Evolutionary conservation across 1,140 invertebrate genomes (phyloP), one percentile per base, ranked within the genome.

Genomic region (Belonocnema kinseyi): DNA sequence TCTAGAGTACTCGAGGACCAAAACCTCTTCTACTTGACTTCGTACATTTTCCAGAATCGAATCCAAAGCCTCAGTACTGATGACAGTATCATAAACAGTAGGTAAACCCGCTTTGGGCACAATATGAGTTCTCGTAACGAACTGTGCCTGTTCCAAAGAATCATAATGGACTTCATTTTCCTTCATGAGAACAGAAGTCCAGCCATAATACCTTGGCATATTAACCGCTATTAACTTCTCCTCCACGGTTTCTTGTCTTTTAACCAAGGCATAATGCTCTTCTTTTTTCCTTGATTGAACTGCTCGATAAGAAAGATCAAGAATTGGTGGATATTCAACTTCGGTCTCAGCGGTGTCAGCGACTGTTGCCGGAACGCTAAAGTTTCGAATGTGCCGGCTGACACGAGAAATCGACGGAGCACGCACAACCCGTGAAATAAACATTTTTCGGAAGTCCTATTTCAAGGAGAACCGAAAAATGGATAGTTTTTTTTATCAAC

Each of bases 141-240:
- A 94, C 84, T 96, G 94, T 13, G 93, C 90, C 53, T 95, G 90
- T 8, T 93, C 90, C 82, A 96, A 87, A 52, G 93, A 91, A 90
- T 96, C 94, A 82, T 96, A 97, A 4, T 93, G 93, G 66, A 94
- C 84, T 21, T 80, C 66, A 70, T 92, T 86, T 85, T 96, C 95
- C 1, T 91, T 86, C 7, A 97, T 85, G 77, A 93, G 89, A 26
- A 94, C 85, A 46, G 92, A 93, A 80, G 93, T 93, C 92, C 93
- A 97, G 10, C 96, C 96, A 88, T 96, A 97, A 87, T 95, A 96
- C 71, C 93, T 92, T 8, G 95, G 94, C 93, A 97, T 95, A 87
- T 96, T 97, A 5, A 96, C 75, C 84, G 95, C 95, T 61, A 96
- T 94, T 74, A 96, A 91, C 88, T 97, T 97, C 90, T 97, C 95